Evolutionary conservation across 1,140 invertebrate genomes (phyloP).

Genomic region (Conopomorpha cramerella): DNA sequence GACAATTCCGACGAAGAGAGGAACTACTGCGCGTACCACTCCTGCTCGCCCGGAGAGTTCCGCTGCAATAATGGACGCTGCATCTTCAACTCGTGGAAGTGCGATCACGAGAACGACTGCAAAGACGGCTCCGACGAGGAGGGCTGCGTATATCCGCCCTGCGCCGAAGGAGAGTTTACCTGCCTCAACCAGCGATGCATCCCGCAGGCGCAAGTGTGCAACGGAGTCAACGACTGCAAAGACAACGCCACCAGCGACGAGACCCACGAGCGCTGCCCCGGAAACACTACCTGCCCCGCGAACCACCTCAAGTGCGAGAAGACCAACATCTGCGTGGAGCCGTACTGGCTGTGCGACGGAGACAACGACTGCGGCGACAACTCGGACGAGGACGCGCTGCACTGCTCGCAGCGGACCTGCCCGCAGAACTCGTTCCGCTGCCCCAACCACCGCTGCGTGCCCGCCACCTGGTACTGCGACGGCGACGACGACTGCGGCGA

Average conservation of each 20-base stretch:
- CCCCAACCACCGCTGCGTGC: slow-evolving; percentile 85
- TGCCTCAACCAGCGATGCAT: slow-evolving; percentile 92
- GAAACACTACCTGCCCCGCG: slow-evolving; percentile 82
- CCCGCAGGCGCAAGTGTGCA: slow-evolving; percentile 84
- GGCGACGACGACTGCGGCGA: slow-evolving; percentile 91
- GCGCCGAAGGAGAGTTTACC: slow-evolving; percentile 91
- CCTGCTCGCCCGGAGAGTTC: slow-evolving; percentile 91
- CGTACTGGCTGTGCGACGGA: slow-evolving; percentile 93
- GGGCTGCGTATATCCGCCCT: slow-evolving; percentile 88
- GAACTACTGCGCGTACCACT: slow-evolving; percentile 92
- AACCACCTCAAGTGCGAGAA: slow-evolving; percentile 91
- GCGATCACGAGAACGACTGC: slow-evolving; percentile 95
- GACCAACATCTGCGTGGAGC: slow-evolving; percentile 94
- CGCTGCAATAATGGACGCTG: slow-evolving; percentile 93
- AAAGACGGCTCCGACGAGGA: slow-evolving; percentile 91
- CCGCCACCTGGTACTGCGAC: slow-evolving; percentile 92
- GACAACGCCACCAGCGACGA: slow-evolving; percentile 92
- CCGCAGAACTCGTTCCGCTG: slow-evolving; percentile 90
- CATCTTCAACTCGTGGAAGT: slow-evolving; percentile 94
- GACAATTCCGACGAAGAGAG: slow-evolving; percentile 93
- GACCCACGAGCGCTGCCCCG: slow-evolving; percentile 82
- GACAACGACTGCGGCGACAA: slow-evolving; percentile 96
- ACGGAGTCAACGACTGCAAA: slow-evolving; percentile 93
- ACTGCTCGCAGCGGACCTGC: slow-evolving; percentile 87
- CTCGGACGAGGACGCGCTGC: slow-evolving; percentile 88